Percentiles rank a stretch among this genome's conserved stretches.
phyloP scores from a whole-genome alignment of 1,140 invertebrate species.

The Camponotus vicinus region DNA sequence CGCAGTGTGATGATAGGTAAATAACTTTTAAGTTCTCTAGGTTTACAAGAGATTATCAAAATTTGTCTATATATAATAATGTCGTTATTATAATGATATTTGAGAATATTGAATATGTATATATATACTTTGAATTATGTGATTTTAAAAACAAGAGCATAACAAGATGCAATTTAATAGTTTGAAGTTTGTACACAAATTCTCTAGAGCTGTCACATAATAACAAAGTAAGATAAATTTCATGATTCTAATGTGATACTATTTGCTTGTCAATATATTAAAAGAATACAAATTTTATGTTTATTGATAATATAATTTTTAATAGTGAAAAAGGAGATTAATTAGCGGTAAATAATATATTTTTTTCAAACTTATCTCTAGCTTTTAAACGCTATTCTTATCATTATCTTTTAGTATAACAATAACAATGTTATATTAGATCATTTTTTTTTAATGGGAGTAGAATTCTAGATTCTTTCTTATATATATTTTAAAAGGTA shows the following conservation, averaged over 20 bases:
- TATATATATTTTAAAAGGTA: neutral
- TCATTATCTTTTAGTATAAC: neutral
- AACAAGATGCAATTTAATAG: slow-evolving; percentile 2
- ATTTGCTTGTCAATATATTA: neutral
- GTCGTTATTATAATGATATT: neutral
- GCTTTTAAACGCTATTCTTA: neutral
- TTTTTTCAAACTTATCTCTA: slow-evolving; percentile 1
- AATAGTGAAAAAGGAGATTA: neutral
- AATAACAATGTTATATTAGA: neutral
- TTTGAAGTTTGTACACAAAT: neutral
- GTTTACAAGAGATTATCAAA: neutral
- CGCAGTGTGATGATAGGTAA: neutral
- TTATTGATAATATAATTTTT: no score
- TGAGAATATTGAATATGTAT: neutral
- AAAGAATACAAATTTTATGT: no score
- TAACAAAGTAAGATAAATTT: neutral
- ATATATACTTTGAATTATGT: neutral
- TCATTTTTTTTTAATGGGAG: neutral
- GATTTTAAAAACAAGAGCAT: slow-evolving; percentile 24
- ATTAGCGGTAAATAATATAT: neutral
- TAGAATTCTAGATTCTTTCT: neutral
- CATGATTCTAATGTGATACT: neutral
- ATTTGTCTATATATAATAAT: neutral
- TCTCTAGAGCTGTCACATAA: neutral
- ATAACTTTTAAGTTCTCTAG: neutral